Conservation (phyloP, 2,113 vertebrate species). For the Microcebus lehilahytsara region DNA sequence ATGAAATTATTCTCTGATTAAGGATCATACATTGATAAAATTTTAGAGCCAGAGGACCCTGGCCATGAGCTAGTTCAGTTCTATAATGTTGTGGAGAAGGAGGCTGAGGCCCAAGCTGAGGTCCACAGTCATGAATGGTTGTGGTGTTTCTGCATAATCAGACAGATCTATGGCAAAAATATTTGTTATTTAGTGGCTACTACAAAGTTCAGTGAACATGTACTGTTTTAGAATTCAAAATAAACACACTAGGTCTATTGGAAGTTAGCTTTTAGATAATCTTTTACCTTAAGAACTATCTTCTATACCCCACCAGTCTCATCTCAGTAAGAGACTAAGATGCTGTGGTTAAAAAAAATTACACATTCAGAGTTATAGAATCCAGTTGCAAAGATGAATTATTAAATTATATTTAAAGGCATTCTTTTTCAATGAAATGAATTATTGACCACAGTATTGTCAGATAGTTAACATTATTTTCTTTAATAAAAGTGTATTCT, state of each 20-base stretch:
- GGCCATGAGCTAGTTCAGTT: neutral
- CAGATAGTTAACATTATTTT: neutral
- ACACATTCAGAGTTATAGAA: neutral
- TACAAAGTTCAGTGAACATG: neutral
- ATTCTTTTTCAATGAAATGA: conserved; percentile 18
- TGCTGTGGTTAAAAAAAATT: neutral
- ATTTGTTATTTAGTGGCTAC: neutral
- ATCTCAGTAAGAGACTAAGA: neutral
- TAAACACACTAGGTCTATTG: neutral
- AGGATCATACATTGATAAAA: neutral
- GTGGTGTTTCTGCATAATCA: neutral
- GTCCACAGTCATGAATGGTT: neutral
- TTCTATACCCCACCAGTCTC: neutral
- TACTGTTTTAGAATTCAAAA: conserved; percentile 5
- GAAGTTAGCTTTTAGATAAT: neutral
- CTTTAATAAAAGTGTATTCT: neutral
- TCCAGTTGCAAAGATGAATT: neutral
- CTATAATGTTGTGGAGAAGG: neutral
- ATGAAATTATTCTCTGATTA: neutral
- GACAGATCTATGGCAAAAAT: neutral
- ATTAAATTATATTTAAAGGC: neutral
- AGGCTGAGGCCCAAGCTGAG: neutral
- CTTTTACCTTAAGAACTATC: neutral
- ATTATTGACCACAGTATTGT: neutral
- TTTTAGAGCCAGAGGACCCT: neutral